Evolutionary conservation across 2,888 invertebrate genomes (phyloP).

Genomic region (Apeira syringaria): DNA sequence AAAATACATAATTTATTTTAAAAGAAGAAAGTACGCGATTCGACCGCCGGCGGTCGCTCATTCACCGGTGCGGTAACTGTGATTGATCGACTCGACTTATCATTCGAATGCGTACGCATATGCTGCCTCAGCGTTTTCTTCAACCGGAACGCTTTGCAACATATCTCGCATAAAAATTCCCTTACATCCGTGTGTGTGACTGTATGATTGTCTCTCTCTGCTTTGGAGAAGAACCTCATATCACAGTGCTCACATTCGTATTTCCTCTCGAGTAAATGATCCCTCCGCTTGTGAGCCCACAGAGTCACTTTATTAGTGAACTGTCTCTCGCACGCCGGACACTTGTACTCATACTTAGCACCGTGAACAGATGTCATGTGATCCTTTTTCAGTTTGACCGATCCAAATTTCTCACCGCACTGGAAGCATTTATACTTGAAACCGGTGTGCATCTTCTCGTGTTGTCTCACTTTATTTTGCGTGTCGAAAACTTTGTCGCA

Average conservation of each 20-base stretch:
- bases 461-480: slow-evolving; percentile 63
- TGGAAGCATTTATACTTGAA: slow-evolving; percentile 54
- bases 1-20: slow-evolving; percentile 9
- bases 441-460: slow-evolving; percentile 66
- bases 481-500: slow-evolving; percentile 78
- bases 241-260: slow-evolving; percentile 57
- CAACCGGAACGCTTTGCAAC: slow-evolving; percentile 49
- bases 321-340: slow-evolving; percentile 53
- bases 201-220: slow-evolving; percentile 45
- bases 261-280: slow-evolving; percentile 55
- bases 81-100: slow-evolving; percentile 13
- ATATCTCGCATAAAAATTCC: slow-evolving; percentile 53
- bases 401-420: slow-evolving; percentile 56
- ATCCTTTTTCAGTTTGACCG: slow-evolving; percentile 48
- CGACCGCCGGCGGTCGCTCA: slow-evolving; percentile 21
- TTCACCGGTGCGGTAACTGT: slow-evolving; percentile 28
- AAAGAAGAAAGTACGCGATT: slow-evolving; percentile 24
- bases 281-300: slow-evolving; percentile 52
- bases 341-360: slow-evolving; percentile 39
- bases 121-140: slow-evolving; percentile 60
- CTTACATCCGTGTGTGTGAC: slow-evolving; percentile 52
- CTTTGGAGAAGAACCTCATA: slow-evolving; percentile 49
- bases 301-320: slow-evolving; percentile 48
- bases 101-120: slow-evolving; percentile 39
- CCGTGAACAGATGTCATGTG: slow-evolving; percentile 56